Evolutionary conservation across 2,113 vertebrate species (phyloP).

Genomic region (Salvelinus namaycush): DNA sequence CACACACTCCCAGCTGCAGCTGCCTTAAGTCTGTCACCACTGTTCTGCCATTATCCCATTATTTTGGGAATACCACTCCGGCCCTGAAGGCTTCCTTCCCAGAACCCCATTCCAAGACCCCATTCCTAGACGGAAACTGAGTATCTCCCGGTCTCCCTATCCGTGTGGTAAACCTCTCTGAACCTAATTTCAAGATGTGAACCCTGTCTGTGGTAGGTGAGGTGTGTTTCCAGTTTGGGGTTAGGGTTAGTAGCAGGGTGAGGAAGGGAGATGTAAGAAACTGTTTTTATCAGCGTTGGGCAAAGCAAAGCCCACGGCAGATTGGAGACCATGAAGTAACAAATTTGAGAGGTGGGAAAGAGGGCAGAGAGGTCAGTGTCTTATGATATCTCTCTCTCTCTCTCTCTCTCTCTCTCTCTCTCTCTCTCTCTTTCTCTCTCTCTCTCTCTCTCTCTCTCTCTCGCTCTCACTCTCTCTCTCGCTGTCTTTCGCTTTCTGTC

Average conservation of each 20-base stretch:
- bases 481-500: background rate
- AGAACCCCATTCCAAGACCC: background rate
- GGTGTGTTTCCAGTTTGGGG: conserved; percentile 17
- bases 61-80: conserved; percentile 34
- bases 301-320: conserved; percentile 2
- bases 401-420: conserved; percentile 10
- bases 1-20: conserved; percentile 24
- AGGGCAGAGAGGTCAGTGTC: background rate
- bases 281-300: conserved; percentile 23
- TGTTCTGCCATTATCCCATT: conserved; percentile 16
- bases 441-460: conserved; percentile 1
- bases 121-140: background rate
- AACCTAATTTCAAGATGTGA: no score
- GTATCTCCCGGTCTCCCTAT: background rate
- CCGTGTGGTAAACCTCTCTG: background rate
- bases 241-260: background rate
- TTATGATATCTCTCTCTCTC: background rate
- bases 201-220: background rate
- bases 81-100: conserved; percentile 1
- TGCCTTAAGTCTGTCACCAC: conserved; percentile 45
- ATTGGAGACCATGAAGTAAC: conserved; percentile 26
- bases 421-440: background rate
- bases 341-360: background rate
- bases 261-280: conserved; percentile 14
- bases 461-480: background rate